Percentiles rank a stretch among this genome's conserved stretches.
phyloP scores from a whole-genome alignment of 2,797 vertebrate genomes.

The Lithobates pipiens region DNA sequence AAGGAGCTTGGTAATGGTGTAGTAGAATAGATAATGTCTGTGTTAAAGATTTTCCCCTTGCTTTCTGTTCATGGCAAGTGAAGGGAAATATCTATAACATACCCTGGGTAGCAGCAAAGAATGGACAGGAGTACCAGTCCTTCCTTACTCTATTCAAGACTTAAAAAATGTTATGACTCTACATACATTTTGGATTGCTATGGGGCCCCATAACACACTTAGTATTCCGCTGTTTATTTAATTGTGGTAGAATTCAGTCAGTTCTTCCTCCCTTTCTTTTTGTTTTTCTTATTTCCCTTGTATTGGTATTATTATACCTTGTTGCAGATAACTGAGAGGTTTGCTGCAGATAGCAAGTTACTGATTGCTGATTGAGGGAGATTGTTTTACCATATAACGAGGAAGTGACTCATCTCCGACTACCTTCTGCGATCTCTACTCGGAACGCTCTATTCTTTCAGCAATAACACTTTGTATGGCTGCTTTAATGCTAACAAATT shows the following conservation, averaged over 20 bases:
- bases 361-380: conserved; percentile 23
- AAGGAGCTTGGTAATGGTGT: no score
- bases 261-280: no score
- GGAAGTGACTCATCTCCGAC: neutral
- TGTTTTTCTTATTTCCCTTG: neutral
- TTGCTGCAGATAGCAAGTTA: neutral
- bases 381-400: neutral
- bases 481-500: neutral
- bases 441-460: neutral
- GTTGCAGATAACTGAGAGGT: conserved; percentile 7
- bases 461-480: neutral
- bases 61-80: no score
- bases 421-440: neutral
- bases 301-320: conserved; percentile 11
- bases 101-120: no score
- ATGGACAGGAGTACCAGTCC: no score
- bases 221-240: neutral
- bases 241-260: neutral
- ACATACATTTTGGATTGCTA: no score
- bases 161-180: no score
- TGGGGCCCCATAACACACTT: neutral
- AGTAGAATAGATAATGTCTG: no score
- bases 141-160: no score
- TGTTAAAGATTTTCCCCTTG: no score
- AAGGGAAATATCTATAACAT: no score